Conservation (phyloP, 2,888 invertebrate species). For the Rhagonycha fulva region DNA sequence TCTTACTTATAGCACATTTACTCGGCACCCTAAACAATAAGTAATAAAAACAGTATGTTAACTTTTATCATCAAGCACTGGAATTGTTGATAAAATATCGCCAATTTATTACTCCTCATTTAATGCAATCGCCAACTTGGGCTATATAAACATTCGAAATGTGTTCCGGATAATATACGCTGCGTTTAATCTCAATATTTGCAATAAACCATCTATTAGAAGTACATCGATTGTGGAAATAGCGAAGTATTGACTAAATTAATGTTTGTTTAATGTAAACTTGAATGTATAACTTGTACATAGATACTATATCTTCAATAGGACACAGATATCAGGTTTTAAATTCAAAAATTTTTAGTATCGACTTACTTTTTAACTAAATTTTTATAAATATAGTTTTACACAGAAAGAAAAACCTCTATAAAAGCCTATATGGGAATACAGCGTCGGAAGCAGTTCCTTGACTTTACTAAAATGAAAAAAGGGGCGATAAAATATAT, state of each 20-base stretch:
- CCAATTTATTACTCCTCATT: constrained; percentile 23
- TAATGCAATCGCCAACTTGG: constrained; percentile 12
- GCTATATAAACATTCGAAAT: constrained; percentile 20
- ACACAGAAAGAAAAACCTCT: constrained; percentile 16
- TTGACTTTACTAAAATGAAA: constrained; percentile 40
- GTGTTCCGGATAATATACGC: constrained; percentile 20
- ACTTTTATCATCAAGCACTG: constrained; percentile 12
- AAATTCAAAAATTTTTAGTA: constrained; percentile 20
- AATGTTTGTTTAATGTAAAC: not conserved
- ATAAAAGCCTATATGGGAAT: constrained; percentile 28
- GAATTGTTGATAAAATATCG: constrained; percentile 15
- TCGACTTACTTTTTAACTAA: constrained; percentile 15
- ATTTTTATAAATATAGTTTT: constrained; percentile 24
- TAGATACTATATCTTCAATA: no score
- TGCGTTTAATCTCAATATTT: constrained; percentile 11
- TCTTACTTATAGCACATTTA: constrained; percentile 2
- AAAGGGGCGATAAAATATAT: constrained; percentile 42
- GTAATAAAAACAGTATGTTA: constrained; percentile 11
- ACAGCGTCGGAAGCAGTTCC: constrained; percentile 36
- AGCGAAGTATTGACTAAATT: not conserved
- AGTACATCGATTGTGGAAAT: constrained; percentile 1
- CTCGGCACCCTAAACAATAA: not conserved
- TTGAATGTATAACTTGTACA: not conserved
- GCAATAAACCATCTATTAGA: constrained; percentile 3
- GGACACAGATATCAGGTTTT: not conserved